Evolutionary conservation across 2,888 invertebrate species (phyloP).

Genomic region (Gymnosoma rotundatum): DNA sequence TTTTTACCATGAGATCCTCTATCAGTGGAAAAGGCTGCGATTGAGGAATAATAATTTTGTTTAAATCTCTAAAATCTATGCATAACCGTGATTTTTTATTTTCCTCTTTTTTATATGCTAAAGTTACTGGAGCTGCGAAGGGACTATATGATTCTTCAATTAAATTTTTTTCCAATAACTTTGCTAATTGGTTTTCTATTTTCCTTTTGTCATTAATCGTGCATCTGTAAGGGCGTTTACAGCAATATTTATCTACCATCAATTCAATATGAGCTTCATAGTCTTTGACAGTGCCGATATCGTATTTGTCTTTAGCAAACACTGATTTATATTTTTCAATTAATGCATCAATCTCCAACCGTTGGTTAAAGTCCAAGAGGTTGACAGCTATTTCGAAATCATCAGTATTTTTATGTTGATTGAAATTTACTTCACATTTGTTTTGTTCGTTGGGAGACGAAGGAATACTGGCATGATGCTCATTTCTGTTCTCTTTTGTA

Average conservation of each 20-base stretch:
- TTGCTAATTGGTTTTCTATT: slow-evolving; percentile 66
- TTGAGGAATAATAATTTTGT: slow-evolving; percentile 69
- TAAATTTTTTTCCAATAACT: slow-evolving; percentile 26
- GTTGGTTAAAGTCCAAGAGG: background rate
- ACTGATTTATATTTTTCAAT: slow-evolving; percentile 70
- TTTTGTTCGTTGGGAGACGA: background rate
- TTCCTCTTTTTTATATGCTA: slow-evolving; percentile 72
- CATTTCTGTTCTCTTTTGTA: background rate
- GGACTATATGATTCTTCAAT: slow-evolving; percentile 69
- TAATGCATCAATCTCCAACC: background rate
- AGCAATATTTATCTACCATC: slow-evolving; percentile 67
- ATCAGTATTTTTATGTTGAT: slow-evolving; percentile 49
- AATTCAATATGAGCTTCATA: slow-evolving; percentile 73
- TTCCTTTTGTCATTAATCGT: slow-evolving; percentile 64
- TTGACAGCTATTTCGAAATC: background rate
- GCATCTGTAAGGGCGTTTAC: slow-evolving; percentile 67
- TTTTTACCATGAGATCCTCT: slow-evolving; percentile 63
- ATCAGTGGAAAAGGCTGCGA: slow-evolving; percentile 70
- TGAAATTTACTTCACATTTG: slow-evolving; percentile 59
- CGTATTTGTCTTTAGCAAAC: slow-evolving; percentile 74
- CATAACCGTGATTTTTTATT: slow-evolving; percentile 67
- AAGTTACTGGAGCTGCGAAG: slow-evolving; percentile 71
- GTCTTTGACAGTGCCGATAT: slow-evolving; percentile 71
- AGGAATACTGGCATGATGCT: background rate
- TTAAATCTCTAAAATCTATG: slow-evolving; percentile 69